These are phyloP conservation scores for Metopia argyrocephala DNA, from an alignment of 2,888 invertebrate species.

Conservation along the genomic window DNA sequence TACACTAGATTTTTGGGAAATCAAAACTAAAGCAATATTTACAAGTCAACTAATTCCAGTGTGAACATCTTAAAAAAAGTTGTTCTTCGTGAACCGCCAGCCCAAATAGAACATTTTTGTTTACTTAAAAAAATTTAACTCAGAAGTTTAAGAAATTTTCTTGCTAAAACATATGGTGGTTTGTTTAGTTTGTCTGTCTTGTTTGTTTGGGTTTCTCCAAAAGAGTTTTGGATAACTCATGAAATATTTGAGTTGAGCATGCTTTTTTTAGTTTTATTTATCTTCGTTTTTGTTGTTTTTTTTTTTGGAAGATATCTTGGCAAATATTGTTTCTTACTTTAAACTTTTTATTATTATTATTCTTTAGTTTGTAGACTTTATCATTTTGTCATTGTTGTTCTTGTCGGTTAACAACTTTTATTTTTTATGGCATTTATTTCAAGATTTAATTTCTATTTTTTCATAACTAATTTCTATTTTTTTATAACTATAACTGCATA, in stretches of 20 bases:
- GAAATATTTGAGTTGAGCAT: constrained; percentile 1
- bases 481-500: too few relatives aligned
- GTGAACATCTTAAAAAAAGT: too few relatives aligned
- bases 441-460: too few relatives aligned
- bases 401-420: constrained; percentile 50
- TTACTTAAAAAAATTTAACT: background rate
- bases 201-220: background rate
- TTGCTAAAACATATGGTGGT: constrained; percentile 52
- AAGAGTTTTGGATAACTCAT: background rate
- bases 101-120: background rate
- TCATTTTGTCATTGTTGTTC: background rate
- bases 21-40: too few relatives aligned
- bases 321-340: constrained; percentile 31
- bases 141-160: background rate
- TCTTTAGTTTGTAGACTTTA: too few relatives aligned
- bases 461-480: too few relatives aligned
- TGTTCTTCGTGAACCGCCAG: background rate
- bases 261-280: background rate
- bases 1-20: too few relatives aligned
- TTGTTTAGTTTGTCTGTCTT: constrained; percentile 23
- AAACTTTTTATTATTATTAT: background rate
- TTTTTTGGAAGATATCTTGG: constrained; percentile 4
- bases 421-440: constrained; percentile 52
- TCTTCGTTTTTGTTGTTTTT: background rate
- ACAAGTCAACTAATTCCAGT: background rate